These are phyloP conservation scores for Cyanocitta stelleri DNA, from an alignment of 2,113 vertebrate species.

Conservation along the genomic window DNA sequence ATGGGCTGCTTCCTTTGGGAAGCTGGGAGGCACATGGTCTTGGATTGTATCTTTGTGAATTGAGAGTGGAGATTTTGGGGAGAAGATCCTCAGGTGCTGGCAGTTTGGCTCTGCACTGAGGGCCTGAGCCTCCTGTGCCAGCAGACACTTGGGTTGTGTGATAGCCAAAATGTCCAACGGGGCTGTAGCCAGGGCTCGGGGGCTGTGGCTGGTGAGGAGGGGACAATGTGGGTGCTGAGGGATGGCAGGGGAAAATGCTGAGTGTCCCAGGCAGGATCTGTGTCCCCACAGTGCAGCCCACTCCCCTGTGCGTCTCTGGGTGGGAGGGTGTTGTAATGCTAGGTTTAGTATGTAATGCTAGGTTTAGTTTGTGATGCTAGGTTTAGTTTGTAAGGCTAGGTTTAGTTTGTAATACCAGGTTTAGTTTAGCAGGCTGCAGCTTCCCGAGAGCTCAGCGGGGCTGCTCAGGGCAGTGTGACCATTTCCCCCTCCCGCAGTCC, in stretches of 20 bases:
- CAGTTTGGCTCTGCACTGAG: background rate
- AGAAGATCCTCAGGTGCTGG: background rate
- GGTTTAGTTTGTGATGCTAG: too few relatives aligned
- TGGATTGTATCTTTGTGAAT: background rate
- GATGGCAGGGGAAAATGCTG: background rate
- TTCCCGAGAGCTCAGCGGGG: too few relatives aligned
- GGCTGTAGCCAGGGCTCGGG: background rate
- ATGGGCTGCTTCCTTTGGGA: background rate
- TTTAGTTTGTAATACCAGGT: too few relatives aligned
- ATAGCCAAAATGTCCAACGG: fast-evolving
- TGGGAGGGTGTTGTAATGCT: too few relatives aligned
- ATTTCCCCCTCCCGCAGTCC: too few relatives aligned
- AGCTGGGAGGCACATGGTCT: background rate
- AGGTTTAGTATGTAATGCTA: too few relatives aligned
- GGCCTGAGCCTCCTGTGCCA: background rate
- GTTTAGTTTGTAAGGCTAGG: too few relatives aligned
- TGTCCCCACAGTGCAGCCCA: background rate
- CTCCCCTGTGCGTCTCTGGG: background rate
- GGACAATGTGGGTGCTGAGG: background rate
- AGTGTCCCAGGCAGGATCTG: background rate
- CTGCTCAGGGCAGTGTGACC: too few relatives aligned
- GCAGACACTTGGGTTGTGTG: background rate
- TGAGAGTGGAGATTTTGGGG: background rate
- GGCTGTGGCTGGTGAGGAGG: background rate
- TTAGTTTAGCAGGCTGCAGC: too few relatives aligned